Base-by-base conservation (phyloP, 2,888 invertebrate genomes). In the Amblyteles armatorius region DNA sequence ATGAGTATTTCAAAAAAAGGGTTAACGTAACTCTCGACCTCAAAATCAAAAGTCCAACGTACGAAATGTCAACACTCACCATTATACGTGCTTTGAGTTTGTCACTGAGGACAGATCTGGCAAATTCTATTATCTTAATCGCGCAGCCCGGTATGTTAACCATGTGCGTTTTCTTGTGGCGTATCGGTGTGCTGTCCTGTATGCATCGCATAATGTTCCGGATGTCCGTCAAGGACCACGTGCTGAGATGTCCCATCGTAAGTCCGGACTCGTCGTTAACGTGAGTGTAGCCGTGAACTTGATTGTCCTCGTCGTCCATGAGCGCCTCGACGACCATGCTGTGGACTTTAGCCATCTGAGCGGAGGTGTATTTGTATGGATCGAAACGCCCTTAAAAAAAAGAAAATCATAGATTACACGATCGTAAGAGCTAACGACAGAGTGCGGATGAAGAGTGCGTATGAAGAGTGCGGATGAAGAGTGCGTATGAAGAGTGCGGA, bases 181-280 rank as follows among this genome's bases (percentile, higher is more conserved):
- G 95, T 97, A 98, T 97, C 2, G 98, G 98, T 22, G 98, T 97
- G 1, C 98, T 97, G 93, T 97, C 97, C 95, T 97, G 97, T 91
- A 97, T 96, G 92, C 97, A 97, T 90, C 96, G 96, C 50, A 97
- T 94, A 94, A 97, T 96, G 91, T 96, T 96, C 79, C 96, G 95
- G 77, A 98, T 96, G 91, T 98, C 97, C 48, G 95, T 96, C 36
- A 98, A 94, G 0, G 97, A 97, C 97, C 97, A 98, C 29, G 97
- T 95, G 86, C 97, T 97, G 50, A 97, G 95, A 89, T 97, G 97
- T 0, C 97, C 96, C 97, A 97, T 97, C 90, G 96, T 96, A 94
- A 98, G 96, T 72, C 97, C 97, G 9, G 96, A 96, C 90, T 97
- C 97, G 91, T 98, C 97, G 90, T 97, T 97, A 83, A 97, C 95